A percentile compares a stretch with the other conserved stretches of the same genome.
Conservation (phyloP, 2,888 invertebrate genomes). For the Seira ritae region DNA sequence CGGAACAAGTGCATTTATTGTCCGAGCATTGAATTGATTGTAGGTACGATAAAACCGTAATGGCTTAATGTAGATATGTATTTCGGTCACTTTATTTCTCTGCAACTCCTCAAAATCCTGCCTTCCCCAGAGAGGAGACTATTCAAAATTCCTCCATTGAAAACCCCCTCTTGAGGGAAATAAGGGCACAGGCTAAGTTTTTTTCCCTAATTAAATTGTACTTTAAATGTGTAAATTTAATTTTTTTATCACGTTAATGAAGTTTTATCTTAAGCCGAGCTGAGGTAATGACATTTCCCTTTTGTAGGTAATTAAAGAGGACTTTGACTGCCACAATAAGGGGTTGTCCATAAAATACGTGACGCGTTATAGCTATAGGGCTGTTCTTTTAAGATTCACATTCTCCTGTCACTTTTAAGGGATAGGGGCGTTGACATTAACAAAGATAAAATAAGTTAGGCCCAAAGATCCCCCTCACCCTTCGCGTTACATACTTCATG, state of each 20-base stretch:
- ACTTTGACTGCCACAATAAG: conserved; percentile 18
- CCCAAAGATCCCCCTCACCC: not conserved
- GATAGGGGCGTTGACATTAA: no score
- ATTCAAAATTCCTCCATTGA: not conserved
- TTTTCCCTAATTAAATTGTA: conserved; percentile 25
- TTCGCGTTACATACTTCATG: not conserved
- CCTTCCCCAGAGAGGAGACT: no score
- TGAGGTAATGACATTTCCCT: no score
- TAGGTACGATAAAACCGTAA: no score
- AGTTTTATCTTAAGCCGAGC: conserved; percentile 30
- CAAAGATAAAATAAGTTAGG: not conserved
- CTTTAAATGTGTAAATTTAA: conserved; percentile 41
- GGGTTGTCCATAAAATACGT: no score
- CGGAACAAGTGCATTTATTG: no score
- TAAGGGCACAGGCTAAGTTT: not conserved
- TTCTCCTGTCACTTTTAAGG: not conserved
- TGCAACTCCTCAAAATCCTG: no score
- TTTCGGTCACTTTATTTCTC: no score
- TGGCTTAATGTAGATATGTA: no score
- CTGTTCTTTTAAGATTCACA: conserved; percentile 1
- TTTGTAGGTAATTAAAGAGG: conserved; percentile 19
- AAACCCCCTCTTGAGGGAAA: no score
- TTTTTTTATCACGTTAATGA: conserved; percentile 1
- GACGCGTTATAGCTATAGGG: conserved; percentile 26
- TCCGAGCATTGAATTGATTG: no score